A percentile compares a stretch with the other conserved stretches of the same genome.
Conservation (phyloP, 2,113 vertebrate species). For the Dromiciops gliroides region DNA sequence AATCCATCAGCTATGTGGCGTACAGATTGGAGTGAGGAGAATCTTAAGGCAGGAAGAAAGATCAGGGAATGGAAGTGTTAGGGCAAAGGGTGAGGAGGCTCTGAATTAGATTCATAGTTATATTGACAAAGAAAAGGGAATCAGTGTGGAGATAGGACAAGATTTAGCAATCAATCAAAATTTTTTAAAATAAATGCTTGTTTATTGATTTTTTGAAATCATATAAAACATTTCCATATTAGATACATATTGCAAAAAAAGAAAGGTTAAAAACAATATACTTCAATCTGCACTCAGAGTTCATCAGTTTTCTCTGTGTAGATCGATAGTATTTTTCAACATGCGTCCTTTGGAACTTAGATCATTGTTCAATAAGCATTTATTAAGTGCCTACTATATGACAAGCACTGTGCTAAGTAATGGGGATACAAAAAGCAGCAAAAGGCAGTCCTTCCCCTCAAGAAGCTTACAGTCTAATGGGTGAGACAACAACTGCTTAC, state of each 20-base stretch:
- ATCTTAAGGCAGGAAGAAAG: neutral
- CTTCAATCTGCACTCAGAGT: neutral
- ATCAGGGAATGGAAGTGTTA: neutral
- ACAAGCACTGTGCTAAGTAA: neutral
- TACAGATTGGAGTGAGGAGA: neutral
- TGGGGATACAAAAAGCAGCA: neutral
- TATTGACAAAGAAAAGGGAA: neutral
- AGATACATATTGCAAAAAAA: neutral
- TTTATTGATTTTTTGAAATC: neutral
- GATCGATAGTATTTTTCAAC: neutral
- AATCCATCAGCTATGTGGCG: neutral
- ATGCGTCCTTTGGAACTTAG: neutral
- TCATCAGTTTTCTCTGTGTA: neutral
- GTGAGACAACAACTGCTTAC: neutral
- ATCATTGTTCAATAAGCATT: neutral
- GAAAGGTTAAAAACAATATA: neutral
- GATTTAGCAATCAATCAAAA: neutral
- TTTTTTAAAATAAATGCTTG: neutral
- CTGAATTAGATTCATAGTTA: neutral
- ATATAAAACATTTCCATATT: neutral
- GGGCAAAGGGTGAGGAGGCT: neutral
- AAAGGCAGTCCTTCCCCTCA: neutral
- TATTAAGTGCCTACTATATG: neutral
- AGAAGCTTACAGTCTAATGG: neutral
- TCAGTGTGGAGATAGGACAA: neutral